Evolutionary conservation across 2,888 invertebrate genomes (phyloP).

Genomic region (Pandemis corylana): DNA sequence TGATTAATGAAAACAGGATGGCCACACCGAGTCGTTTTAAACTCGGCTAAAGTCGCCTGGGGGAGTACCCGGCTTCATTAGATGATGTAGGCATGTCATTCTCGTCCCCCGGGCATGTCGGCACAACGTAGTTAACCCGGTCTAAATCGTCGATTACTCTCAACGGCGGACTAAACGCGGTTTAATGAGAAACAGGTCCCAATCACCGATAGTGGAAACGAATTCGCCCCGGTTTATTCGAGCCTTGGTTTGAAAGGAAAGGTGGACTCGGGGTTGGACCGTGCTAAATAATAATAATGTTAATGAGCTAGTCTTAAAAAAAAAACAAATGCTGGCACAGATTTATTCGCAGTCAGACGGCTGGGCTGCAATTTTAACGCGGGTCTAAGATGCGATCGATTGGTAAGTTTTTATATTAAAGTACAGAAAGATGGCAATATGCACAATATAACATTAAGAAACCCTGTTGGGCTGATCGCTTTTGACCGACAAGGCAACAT

Average conservation of each 20-base stretch:
- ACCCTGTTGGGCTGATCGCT: no score
- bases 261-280: background rate
- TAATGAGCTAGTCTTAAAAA: no score
- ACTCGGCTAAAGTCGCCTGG: slow-evolving; percentile 30
- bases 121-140: slow-evolving; percentile 63
- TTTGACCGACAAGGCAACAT: no score
- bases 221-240: background rate
- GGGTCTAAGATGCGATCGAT: no score
- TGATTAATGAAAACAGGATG: slow-evolving; percentile 29
- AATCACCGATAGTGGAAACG: slow-evolving; percentile 26
- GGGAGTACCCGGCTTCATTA: slow-evolving; percentile 45
- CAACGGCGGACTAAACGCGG: slow-evolving; percentile 61
- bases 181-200: slow-evolving; percentile 51
- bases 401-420: no score
- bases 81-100: slow-evolving; percentile 48
- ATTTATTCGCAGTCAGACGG: no score
- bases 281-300: no score
- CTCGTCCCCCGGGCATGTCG: slow-evolving; percentile 48
- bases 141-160: slow-evolving; percentile 70
- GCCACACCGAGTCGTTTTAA: slow-evolving; percentile 21
- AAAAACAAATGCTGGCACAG: no score
- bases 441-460: no score
- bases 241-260: background rate
- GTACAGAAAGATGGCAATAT: no score
- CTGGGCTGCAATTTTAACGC: no score